Evolutionary conservation across 2,113 vertebrate genomes (phyloP).

Genomic region (Cottus gobio): DNA sequence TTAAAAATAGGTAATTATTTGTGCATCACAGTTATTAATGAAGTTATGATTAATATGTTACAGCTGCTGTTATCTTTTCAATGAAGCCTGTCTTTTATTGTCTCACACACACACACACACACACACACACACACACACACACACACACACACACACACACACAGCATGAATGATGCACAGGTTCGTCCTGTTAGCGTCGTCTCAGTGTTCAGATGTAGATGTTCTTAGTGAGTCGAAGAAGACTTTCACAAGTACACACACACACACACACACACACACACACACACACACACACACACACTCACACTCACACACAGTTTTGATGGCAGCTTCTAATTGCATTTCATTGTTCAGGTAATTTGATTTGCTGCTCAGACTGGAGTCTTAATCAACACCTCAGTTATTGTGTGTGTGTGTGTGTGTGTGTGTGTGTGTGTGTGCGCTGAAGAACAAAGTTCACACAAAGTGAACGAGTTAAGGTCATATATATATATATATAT

Average conservation of each 20-base stretch:
- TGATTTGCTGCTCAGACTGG: conserved; percentile 58
- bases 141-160: conserved; percentile 23
- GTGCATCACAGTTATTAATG: conserved; percentile 34
- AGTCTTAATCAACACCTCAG: conserved; percentile 71
- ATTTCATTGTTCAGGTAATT: conserved; percentile 77
- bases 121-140: conserved; percentile 9
- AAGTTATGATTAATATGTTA: conserved; percentile 78
- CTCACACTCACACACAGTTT: conserved; percentile 30
- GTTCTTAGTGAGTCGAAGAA: too few relatives aligned
- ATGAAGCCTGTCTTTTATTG: conserved; percentile 30
- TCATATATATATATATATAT: too few relatives aligned
- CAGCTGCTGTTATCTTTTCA: conserved; percentile 71
- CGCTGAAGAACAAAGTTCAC: too few relatives aligned
- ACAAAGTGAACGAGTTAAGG: too few relatives aligned
- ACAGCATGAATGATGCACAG: conserved; percentile 62
- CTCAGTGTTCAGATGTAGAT: too few relatives aligned
- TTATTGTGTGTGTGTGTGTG: conserved; percentile 1
- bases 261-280: conserved; percentile 20
- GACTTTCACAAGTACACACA: too few relatives aligned
- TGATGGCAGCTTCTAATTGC: conserved; percentile 75
- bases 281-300: conserved; percentile 13
- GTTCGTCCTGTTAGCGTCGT: too few relatives aligned
- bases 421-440: conserved; percentile 17
- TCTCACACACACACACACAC: conserved; percentile 20
- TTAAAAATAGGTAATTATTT: conserved; percentile 32